A percentile compares a stretch with the other conserved stretches of the same genome.
Evolutionary conservation across 2,113 vertebrate species (phyloP).

Genomic region (Psilopogon haemacephalus): DNA sequence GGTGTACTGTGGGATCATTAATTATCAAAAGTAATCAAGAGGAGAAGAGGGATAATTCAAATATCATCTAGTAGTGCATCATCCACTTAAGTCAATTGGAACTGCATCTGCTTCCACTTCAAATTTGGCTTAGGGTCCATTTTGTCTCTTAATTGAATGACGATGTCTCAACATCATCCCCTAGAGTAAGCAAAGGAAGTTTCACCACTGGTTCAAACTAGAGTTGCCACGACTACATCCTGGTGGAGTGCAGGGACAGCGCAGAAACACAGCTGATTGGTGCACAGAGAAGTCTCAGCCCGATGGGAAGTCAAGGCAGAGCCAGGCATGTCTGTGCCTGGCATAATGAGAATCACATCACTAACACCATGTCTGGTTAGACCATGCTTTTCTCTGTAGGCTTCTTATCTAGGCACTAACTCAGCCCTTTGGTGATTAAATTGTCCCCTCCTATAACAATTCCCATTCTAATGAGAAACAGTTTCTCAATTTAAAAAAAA

Average conservation of each 20-base stretch:
- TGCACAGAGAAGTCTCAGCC: neutral
- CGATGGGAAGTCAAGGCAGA: neutral
- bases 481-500: no score
- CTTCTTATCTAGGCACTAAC: neutral
- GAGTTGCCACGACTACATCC: neutral
- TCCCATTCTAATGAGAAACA: no score
- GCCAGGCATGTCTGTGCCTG: neutral
- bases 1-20: conserved; percentile 53
- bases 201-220: neutral
- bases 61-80: conserved; percentile 9
- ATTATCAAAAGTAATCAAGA: conserved; percentile 52
- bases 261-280: neutral
- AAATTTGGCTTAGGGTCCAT: conserved; percentile 48
- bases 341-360: accelerated
- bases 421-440: neutral
- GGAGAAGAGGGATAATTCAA: conserved; percentile 55
- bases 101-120: conserved; percentile 66
- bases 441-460: neutral
- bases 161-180: conserved; percentile 16
- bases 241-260: neutral
- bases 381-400: neutral
- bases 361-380: accelerated
- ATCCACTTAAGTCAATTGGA: conserved; percentile 62
- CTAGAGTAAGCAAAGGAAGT: neutral
- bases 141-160: conserved; percentile 16